A percentile compares a stretch with the other conserved stretches of the same genome.
These are phyloP conservation scores for Caenorhabditis sp. DNA, from an alignment of 2,888 invertebrate genomes.

Conservation along the genomic window DNA sequence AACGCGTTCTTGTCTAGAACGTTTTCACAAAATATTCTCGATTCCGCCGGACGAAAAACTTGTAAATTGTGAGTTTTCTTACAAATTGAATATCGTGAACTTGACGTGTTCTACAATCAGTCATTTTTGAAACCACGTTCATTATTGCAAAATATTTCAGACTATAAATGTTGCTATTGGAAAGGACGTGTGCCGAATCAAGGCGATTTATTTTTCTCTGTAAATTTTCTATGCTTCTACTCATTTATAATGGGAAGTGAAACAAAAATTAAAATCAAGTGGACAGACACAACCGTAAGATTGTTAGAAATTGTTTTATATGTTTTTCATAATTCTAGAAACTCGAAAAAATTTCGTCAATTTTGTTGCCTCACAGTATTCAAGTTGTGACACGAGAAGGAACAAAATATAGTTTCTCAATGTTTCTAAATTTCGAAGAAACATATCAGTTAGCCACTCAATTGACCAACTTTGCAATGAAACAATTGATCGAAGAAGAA, in stretches of 20 bases:
- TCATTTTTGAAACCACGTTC: too few species aligned
- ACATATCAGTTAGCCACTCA: slow-evolving; percentile 92
- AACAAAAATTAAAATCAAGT: slow-evolving; percentile 85
- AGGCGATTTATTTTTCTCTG: slow-evolving; percentile 95
- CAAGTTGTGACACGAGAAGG: slow-evolving; percentile 63
- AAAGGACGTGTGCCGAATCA: slow-evolving; percentile 91
- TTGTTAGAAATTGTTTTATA: neutral
- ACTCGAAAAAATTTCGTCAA: slow-evolving; percentile 61
- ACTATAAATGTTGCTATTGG: slow-evolving; percentile 82
- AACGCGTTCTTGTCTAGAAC: slow-evolving; percentile 77
- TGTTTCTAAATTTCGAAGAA: slow-evolving; percentile 87
- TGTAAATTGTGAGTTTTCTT: slow-evolving; percentile 85
- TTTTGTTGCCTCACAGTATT: slow-evolving; percentile 65
- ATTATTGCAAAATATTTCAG: slow-evolving; percentile 68
- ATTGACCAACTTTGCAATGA: slow-evolving; percentile 94
- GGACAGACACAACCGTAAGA: slow-evolving; percentile 82
- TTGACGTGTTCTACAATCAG: too few species aligned
- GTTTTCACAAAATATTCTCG: slow-evolving; percentile 87
- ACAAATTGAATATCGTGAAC: too few species aligned
- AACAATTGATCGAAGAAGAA: slow-evolving; percentile 88
- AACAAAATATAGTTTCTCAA: slow-evolving; percentile 82
- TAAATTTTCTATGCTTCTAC: slow-evolving; percentile 94
- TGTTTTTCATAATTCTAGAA: slow-evolving; percentile 51
- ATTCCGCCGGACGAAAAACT: slow-evolving; percentile 92
- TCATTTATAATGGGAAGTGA: slow-evolving; percentile 91